phyloP scores from a whole-genome alignment of 2,113 vertebrate genomes.

The Thunnus maccoyii region DNA sequence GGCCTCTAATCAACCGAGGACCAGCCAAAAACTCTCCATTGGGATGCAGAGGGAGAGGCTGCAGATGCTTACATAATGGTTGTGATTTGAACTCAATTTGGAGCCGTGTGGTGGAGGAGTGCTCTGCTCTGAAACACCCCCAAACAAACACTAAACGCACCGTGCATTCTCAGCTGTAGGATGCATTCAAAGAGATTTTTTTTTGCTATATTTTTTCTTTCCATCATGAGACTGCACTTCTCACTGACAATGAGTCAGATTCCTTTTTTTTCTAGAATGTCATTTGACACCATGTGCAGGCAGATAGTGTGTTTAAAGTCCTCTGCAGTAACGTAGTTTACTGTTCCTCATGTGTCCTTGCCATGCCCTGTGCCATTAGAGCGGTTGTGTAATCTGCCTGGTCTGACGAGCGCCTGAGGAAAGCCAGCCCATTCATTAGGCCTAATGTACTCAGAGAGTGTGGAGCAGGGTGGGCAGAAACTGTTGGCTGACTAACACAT shows the following conservation, averaged over 20 bases:
- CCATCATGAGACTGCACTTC: not conserved
- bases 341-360: constrained; percentile 13
- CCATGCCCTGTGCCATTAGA: constrained; percentile 24
- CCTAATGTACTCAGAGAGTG: constrained; percentile 38
- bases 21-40: constrained; percentile 41
- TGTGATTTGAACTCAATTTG: constrained; percentile 32
- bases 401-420: constrained; percentile 47
- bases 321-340: not conserved
- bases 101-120: constrained; percentile 14
- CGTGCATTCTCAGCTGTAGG: not conserved
- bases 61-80: constrained; percentile 53
- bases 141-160: constrained; percentile 30
- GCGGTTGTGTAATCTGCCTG: constrained; percentile 44
- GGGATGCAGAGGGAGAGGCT: constrained; percentile 42
- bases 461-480: constrained; percentile 19
- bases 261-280: constrained; percentile 4
- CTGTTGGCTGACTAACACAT: constrained; percentile 17
- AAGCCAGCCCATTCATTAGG: constrained; percentile 45
- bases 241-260: not conserved
- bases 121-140: constrained; percentile 5
- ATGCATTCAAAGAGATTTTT: constrained; percentile 2
- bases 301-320: not conserved
- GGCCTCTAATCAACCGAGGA: constrained; percentile 45
- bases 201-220: not conserved
- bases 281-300: not conserved